These are phyloP conservation scores for Rhinichthys klamathensis DNA, from an alignment of 2,113 vertebrate genomes.

Conservation along the genomic window DNA sequence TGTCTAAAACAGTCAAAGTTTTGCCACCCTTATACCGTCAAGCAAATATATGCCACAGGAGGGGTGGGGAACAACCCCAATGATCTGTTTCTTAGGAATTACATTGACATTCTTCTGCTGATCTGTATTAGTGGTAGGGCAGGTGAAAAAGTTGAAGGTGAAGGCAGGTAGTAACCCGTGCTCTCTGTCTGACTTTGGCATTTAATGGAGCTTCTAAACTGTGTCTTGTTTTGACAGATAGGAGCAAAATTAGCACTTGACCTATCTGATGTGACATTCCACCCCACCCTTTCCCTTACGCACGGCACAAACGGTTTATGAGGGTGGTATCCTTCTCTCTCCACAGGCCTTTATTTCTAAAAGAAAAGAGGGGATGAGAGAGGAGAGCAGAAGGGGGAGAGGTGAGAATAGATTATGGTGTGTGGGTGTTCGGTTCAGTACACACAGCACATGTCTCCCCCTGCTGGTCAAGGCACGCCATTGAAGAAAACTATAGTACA, in stretches of 20 bases:
- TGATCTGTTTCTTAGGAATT: slow-evolving; percentile 1
- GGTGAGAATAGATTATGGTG: background rate
- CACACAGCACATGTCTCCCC: slow-evolving; percentile 55
- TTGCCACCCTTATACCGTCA: background rate
- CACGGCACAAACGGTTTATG: slow-evolving; percentile 36
- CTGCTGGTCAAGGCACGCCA: slow-evolving; percentile 38
- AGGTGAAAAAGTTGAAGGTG: slow-evolving; percentile 33
- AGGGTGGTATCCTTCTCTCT: slow-evolving; percentile 48
- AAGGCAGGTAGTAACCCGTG: slow-evolving; percentile 60
- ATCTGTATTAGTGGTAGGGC: background rate
- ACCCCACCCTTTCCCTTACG: slow-evolving; percentile 55
- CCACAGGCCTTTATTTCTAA: slow-evolving; percentile 36
- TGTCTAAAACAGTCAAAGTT: slow-evolving; percentile 18
- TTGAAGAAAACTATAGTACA: background rate
- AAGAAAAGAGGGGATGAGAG: slow-evolving; percentile 17
- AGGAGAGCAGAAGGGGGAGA: slow-evolving; percentile 1
- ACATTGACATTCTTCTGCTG: slow-evolving; percentile 20
- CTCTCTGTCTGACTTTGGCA: slow-evolving; percentile 61
- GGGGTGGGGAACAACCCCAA: background rate
- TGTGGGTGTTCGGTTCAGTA: slow-evolving; percentile 1
- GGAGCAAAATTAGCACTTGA: slow-evolving; percentile 50
- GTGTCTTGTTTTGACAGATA: slow-evolving; percentile 46
- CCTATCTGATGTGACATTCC: slow-evolving; percentile 51
- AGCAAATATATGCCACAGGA: background rate
- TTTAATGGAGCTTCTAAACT: slow-evolving; percentile 34